A percentile compares a stretch with the other conserved stretches of the same genome.
Evolutionary conservation across 2,797 vertebrate genomes (phyloP).

Genomic region (Yasuhikotakia modesta): DNA sequence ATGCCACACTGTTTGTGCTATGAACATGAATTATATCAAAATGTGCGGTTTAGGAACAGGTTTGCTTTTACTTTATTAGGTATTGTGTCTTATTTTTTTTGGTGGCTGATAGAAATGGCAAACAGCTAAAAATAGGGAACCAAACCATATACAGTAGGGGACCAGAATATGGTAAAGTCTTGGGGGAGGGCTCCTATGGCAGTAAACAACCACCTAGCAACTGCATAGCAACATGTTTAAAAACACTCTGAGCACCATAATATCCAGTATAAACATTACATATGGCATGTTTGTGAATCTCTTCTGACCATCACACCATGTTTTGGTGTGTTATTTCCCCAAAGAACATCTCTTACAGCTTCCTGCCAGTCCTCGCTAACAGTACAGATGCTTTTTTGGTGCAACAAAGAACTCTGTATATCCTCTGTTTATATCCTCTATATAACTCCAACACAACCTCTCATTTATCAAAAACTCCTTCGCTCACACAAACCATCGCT

Average conservation of each 20-base stretch:
- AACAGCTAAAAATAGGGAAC: no score
- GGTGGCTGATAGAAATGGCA: no score
- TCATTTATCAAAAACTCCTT: conserved; percentile 31
- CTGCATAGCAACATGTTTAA: background rate
- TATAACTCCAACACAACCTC: conserved; percentile 9
- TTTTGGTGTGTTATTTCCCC: background rate
- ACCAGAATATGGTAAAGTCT: no score
- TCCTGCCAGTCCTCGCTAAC: background rate
- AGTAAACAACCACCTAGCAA: no score
- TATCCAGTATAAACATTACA: background rate
- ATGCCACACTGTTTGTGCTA: no score
- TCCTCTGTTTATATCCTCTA: conserved; percentile 4
- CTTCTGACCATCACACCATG: background rate
- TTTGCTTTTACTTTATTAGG: no score
- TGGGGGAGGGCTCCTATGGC: no score
- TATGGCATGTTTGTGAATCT: background rate
- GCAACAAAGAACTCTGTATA: background rate
- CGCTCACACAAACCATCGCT: conserved; percentile 8
- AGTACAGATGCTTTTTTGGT: conserved; percentile 33
- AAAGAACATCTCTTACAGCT: background rate
- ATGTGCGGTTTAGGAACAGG: no score
- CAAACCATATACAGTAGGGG: no score
- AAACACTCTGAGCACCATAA: background rate
- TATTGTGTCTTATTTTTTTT: no score
- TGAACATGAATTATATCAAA: no score